These are phyloP conservation scores for Caenorhabditis sp. DNA, from an alignment of 2,888 invertebrate species.

Conservation along the genomic window DNA sequence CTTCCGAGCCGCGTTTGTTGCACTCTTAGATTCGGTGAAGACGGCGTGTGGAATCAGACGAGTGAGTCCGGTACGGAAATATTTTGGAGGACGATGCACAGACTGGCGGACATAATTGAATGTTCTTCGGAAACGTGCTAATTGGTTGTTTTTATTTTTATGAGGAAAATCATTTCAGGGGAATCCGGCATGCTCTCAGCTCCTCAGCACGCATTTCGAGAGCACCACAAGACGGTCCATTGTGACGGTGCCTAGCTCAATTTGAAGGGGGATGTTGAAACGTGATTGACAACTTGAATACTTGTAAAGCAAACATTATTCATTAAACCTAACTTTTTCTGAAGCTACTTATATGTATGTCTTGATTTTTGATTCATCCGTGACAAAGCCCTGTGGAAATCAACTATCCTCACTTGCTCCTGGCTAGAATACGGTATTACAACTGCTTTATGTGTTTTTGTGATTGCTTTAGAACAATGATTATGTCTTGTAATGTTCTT, in stretches of 20 bases:
- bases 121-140: background rate
- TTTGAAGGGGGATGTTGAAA: background rate
- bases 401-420: too few species aligned
- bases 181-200: constrained; percentile 40
- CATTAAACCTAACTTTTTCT: too few species aligned
- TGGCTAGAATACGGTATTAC: constrained; percentile 37
- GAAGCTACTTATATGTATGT: too few species aligned
- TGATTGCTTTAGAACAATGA: constrained; percentile 42
- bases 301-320: too few species aligned
- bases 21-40: constrained; percentile 59
- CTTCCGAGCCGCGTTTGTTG: constrained; percentile 74
- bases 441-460: constrained; percentile 48
- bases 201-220: constrained; percentile 41
- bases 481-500: background rate
- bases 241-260: constrained; percentile 46
- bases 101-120: background rate
- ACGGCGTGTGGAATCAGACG: constrained; percentile 31
- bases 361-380: too few species aligned
- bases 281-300: too few species aligned
- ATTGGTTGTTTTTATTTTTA: constrained; percentile 3
- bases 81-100: background rate
- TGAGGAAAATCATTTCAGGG: too few species aligned
- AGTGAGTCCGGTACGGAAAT: constrained; percentile 40
- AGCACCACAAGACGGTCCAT: constrained; percentile 41
- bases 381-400: too few species aligned